Evolutionary conservation across 1,140 invertebrate species (phyloP).

Genomic region (Bombus superbus): DNA sequence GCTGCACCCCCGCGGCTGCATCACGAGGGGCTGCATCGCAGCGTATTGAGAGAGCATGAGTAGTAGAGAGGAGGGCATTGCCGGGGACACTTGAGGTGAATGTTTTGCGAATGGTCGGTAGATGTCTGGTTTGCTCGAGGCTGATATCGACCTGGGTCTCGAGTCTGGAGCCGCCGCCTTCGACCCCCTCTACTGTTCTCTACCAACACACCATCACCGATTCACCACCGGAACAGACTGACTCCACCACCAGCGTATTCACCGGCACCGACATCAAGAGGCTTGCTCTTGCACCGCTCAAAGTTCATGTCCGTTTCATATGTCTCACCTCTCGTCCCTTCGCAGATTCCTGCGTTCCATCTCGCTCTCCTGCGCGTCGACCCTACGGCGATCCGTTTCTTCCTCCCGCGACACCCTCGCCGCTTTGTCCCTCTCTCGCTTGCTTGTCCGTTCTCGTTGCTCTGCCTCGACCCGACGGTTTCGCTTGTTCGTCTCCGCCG

Average conservation of each 20-base stretch:
- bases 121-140: conserved; percentile 83
- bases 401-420: conserved; percentile 18
- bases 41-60: conserved; percentile 53
- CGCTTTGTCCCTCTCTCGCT: neutral
- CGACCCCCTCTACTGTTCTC: conserved; percentile 57
- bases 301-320: conserved; percentile 79
- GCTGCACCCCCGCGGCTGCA: conserved; percentile 51
- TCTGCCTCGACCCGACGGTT: conserved; percentile 18
- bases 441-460: conserved; percentile 13
- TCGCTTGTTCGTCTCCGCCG: conserved; percentile 39
- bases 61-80: conserved; percentile 65
- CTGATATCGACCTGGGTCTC: conserved; percentile 82
- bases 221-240: conserved; percentile 63
- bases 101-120: conserved; percentile 84
- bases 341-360: conserved; percentile 66
- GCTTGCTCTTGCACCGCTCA: conserved; percentile 61
- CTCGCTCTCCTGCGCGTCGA: conserved; percentile 56
- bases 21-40: conserved; percentile 54
- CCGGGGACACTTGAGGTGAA: conserved; percentile 82
- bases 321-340: conserved; percentile 77
- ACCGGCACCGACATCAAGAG: conserved; percentile 44
- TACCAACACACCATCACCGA: conserved; percentile 29
- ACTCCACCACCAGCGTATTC: conserved; percentile 49
- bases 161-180: conserved; percentile 75
- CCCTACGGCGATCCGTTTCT: conserved; percentile 60